These are phyloP conservation scores for Frankliniella intonsa DNA, from an alignment of 2,888 invertebrate species.

Conservation along the genomic window DNA sequence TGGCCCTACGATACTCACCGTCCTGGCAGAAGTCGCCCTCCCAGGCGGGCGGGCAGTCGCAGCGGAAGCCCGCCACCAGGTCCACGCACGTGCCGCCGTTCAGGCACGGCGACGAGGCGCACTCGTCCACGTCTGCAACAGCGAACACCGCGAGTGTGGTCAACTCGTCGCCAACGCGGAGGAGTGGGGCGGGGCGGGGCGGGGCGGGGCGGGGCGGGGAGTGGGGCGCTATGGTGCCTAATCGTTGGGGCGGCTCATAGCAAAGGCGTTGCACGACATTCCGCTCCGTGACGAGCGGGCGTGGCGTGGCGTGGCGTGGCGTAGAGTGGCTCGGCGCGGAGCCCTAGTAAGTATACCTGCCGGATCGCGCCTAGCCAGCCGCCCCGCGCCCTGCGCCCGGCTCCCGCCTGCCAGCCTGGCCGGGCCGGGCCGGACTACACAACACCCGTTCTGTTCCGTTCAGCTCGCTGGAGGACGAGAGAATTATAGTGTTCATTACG, in stretches of 20 bases:
- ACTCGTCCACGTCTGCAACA: slow-evolving; percentile 78
- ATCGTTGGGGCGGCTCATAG: background rate
- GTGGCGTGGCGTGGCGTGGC: background rate
- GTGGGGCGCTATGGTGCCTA: too few species aligned
- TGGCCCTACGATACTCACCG: slow-evolving; percentile 48
- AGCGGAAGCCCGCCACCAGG: slow-evolving; percentile 74
- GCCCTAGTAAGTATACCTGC: slow-evolving; percentile 6
- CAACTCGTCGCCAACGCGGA: background rate
- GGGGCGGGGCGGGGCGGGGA: too few species aligned
- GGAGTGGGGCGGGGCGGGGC: background rate
- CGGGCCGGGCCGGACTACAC: background rate
- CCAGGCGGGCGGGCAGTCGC: slow-evolving; percentile 85
- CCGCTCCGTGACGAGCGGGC: background rate
- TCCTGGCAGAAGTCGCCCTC: slow-evolving; percentile 77
- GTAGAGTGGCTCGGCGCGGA: background rate
- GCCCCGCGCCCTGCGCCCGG: background rate
- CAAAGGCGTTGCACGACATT: background rate
- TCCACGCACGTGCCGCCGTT: slow-evolving; percentile 87
- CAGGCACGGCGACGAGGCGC: slow-evolving; percentile 81
- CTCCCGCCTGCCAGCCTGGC: background rate
- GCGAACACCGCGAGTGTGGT: slow-evolving; percentile 30
- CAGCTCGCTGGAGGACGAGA: background rate
- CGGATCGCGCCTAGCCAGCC: background rate
- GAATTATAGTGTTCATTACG: slow-evolving; percentile 27
- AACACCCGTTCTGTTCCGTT: background rate